Evolutionary conservation across 2,797 vertebrate species (phyloP), one percentile per base, ranked within the genome.

Genomic region (Myotis pilosus): DNA sequence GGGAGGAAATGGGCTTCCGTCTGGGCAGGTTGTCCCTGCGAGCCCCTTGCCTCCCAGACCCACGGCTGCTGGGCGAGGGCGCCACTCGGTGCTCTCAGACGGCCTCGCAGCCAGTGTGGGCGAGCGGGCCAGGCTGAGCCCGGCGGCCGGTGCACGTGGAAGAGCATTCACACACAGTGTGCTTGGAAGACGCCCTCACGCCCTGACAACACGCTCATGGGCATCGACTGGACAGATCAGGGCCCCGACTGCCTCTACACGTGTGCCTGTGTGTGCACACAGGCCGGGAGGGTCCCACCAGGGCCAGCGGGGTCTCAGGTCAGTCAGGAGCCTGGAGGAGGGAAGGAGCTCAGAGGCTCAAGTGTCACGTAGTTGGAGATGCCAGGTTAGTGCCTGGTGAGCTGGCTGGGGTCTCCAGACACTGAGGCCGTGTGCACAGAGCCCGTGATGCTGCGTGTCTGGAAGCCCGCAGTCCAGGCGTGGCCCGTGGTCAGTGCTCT

Each of bases 61-160:
- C 91, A 13, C 44, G 20, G 84, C 91, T 87, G 84, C 91, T 44
- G 64, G 75, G 91, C 75, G 11, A 86, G 91, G 83, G 88, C 33
- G 30, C 30, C n/a, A 6, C 11, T 12, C 16, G 30, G 91, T 12
- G 68, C 76, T 33, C 25, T 33, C 47, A 3, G 44, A 22, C 3
- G 83, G 90, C 82, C 82, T 60, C 5, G 9, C 64, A 19, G 74
- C 82, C 55, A 3, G 60, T 22, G 90, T 2, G 66, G 75, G 76
- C 75, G 16, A 9, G 68, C 19, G 19, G 69, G n/a, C 25, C 25
- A 60, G 68, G 71, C 89, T 0, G 23, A 23, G 5, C 7, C 15
- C 9, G 16, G 3, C 3, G 8, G 85, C 38, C 2, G 4, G 33
- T 2, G 44, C 25, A 2, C 69, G 2, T 16, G n/a, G 64, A 15